Base-by-base conservation (phyloP, 2,888 invertebrate genomes). In the Tenthredo scrophulariae region DNA sequence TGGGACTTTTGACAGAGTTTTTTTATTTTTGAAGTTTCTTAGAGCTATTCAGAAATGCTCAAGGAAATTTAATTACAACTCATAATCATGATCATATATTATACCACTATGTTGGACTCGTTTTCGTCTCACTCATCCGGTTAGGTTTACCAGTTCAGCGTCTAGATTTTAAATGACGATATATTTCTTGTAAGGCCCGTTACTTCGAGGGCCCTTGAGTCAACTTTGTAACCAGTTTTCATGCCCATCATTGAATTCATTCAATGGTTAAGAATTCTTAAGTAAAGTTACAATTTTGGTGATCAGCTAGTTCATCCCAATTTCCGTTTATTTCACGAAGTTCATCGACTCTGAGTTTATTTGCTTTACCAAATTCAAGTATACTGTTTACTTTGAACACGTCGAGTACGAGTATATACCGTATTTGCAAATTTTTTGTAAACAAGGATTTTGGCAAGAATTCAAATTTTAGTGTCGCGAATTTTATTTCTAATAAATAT, bases 181-280 rank as follows among this genome's bases (percentile, higher is more conserved):
- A 77, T 54, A 65, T 83, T 83, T 70, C 65, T 70, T 46, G 54
- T 46, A 33, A 33, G 43, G 83, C 43, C 70, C 67, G 83, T 83
- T 83, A 70, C 67, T 83, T 83, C 67, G 29, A 70, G 70, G 83
- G 70, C 70, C 83, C 67, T 67, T 83, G 65, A 67, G 43, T 46
- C 43, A 54, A 65, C 43, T 43, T 46, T 62, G 67, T 29, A 83
- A 83, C 83, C 67, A 83, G 83, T 77, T 77, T 54, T 50, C 72
- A 22, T 37, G 6, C 67, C 43, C 75, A 22, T 29, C 7, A 54
- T n/a, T 54, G 77, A n/a, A 29, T 77, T 22, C 77, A 33, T 33
- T 50, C 29, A 18, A 22, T 77, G 43, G 4, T 43, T n/a, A n/a
- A 74, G 43, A 43, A 43, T 50, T 77, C 29, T 77, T 18, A 18